Evolutionary conservation across 2,113 vertebrate genomes (phyloP), one percentile per base, ranked within the genome.

Genomic region (Ahaetulla prasina): DNA sequence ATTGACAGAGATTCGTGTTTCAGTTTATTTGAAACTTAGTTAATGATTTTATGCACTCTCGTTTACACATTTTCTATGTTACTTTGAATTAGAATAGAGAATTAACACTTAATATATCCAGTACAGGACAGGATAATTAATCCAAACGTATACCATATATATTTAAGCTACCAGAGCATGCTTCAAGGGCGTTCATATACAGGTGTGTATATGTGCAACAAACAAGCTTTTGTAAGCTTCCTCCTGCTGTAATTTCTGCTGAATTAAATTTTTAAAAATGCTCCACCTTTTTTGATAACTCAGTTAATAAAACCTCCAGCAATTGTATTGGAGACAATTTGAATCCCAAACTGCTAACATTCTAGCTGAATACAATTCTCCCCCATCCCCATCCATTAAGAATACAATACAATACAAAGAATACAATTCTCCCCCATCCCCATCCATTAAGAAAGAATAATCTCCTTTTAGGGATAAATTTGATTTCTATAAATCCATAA

Each of bases 381-480:
- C 20, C 18, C 35, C 8, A 0, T 4, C 12, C 30, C 4, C 12
- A 68, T 68, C 60, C 30, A 47, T 23, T 53, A 88, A 43, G 11
- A 23, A 9, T n/a, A n/a, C n/a, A n/a, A n/a, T n/a, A n/a, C n/a
- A n/a, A n/a, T n/a, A n/a, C n/a, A n/a, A n/a, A n/a, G n/a, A n/a
- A n/a, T n/a, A n/a, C n/a, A n/a, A n/a, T n/a, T n/a, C 23, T 6
- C 45, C 3, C 5, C 27, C 9, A 0, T 4, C 12, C 30, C 4
- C 12, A 68, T 68, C 60, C 30, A 47, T 23, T 53, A 88, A 43
- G 11, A 23, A 9, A 25, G 27, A 52, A 88, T 27, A 27, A 80
- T 27, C 35, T 80, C 12, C 30, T n/a, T 68, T 68, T 68, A n/a
- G 12, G 11, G 60, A 12, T 63, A n/a, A 14, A n/a, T n/a, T 16